These are phyloP conservation scores for Brachionus sp. DNA, from an alignment of 1,140 invertebrate species.

Conservation along the genomic window DNA sequence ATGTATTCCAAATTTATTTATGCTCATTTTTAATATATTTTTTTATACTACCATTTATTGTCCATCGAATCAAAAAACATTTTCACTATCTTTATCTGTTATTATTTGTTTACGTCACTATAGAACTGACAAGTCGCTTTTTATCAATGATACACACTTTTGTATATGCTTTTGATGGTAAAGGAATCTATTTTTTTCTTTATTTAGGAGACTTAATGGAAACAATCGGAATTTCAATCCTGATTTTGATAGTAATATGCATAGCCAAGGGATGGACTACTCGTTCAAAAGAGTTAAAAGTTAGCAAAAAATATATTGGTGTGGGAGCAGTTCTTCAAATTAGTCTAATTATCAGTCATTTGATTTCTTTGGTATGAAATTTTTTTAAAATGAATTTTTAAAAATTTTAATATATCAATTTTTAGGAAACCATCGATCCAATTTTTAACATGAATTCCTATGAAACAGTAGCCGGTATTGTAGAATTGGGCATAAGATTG, in stretches of 20 bases:
- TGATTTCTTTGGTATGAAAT: background rate
- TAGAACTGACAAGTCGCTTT: slow-evolving; percentile 78
- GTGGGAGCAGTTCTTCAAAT: background rate
- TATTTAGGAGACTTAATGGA: slow-evolving; percentile 84
- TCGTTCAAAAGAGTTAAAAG: background rate
- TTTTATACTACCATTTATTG: slow-evolving; percentile 61
- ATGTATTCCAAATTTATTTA: slow-evolving; percentile 84
- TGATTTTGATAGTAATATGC: slow-evolving; percentile 86
- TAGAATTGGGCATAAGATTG: slow-evolving; percentile 78
- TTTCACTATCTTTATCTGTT: slow-evolving; percentile 87
- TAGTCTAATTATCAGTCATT: background rate
- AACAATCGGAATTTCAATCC: slow-evolving; percentile 82
- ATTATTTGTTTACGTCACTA: slow-evolving; percentile 76
- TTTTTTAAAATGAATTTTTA: background rate
- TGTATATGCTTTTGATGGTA: slow-evolving; percentile 82
- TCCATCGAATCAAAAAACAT: slow-evolving; percentile 62
- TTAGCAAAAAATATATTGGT: background rate
- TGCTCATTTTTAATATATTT: slow-evolving; percentile 80
- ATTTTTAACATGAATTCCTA: slow-evolving; percentile 94
- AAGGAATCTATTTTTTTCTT: slow-evolving; percentile 73
- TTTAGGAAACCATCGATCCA: slow-evolving; percentile 85
- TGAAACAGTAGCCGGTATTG: slow-evolving; percentile 91
- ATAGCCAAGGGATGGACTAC: slow-evolving; percentile 95
- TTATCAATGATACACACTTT: slow-evolving; percentile 82
- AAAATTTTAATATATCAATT: slow-evolving; percentile 48